Conservation (phyloP, 92 coral and sea anemone species). For the Chrysogorgia sp. region DNA sequence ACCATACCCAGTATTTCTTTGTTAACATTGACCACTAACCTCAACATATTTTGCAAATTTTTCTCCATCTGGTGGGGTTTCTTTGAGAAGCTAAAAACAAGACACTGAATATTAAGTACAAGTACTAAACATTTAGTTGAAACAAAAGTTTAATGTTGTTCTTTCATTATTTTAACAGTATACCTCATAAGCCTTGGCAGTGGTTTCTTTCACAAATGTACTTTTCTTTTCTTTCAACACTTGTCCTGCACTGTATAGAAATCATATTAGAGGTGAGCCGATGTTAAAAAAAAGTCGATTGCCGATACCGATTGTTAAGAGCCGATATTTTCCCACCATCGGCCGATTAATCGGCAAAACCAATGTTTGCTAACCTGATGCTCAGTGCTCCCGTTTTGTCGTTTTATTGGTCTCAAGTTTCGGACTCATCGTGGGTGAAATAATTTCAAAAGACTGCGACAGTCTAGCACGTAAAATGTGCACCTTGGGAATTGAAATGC, state of each 20-base stretch:
- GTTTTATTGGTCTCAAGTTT: too few relatives aligned
- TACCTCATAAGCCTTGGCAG: conserved; percentile 83
- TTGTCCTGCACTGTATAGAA: conserved; percentile 64
- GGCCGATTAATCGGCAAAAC: too few relatives aligned
- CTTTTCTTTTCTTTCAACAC: conserved; percentile 81
- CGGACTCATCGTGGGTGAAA: too few relatives aligned
- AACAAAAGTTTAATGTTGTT: neutral
- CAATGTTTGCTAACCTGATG: too few relatives aligned
- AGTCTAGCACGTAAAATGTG: too few relatives aligned
- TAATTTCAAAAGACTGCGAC: too few relatives aligned
- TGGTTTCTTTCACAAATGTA: conserved; percentile 85
- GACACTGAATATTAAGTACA: neutral
- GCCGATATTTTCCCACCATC: too few relatives aligned
- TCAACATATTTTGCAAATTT: conserved; percentile 83
- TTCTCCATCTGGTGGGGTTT: conserved; percentile 97
- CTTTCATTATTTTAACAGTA: neutral
- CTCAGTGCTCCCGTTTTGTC: too few relatives aligned
- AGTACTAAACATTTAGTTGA: neutral
- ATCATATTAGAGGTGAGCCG: too few relatives aligned
- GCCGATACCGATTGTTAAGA: too few relatives aligned
- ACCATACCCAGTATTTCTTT: neutral
- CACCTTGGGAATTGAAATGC: too few relatives aligned
- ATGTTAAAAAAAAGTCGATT: too few relatives aligned
- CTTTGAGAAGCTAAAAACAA: conserved; percentile 68
- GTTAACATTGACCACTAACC: conserved; percentile 39